A percentile compares a stretch with the other conserved stretches of the same genome.
Evolutionary conservation across 2,888 invertebrate species (phyloP).

Genomic region (Oithona nana): DNA sequence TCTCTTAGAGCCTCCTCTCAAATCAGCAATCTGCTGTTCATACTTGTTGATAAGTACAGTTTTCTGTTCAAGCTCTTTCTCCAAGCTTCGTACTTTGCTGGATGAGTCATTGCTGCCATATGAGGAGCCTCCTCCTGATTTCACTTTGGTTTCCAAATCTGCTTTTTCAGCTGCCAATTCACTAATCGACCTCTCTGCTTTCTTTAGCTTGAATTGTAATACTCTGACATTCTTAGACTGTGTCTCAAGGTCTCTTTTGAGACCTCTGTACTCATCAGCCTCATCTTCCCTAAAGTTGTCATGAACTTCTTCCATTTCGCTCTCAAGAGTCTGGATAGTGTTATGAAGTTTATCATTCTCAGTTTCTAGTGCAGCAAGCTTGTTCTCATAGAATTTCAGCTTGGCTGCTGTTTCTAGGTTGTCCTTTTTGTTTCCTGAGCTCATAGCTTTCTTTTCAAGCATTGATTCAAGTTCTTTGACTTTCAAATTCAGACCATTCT

Average conservation of each 20-base stretch:
- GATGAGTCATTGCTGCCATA: neutral
- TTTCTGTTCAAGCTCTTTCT: constrained; percentile 11
- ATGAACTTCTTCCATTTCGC: constrained; percentile 97
- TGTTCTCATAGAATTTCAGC: constrained; percentile 66
- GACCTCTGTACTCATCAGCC: constrained; percentile 79
- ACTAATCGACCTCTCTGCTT: constrained; percentile 52
- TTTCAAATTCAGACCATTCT: constrained; percentile 45
- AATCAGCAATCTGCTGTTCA: constrained; percentile 19
- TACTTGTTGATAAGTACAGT: constrained; percentile 1
- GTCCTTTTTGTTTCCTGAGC: constrained; percentile 32
- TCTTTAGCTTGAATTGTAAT: constrained; percentile 88
- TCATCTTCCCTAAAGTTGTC: constrained; percentile 94
- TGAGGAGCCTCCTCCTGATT: neutral
- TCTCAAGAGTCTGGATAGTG: constrained; percentile 76
- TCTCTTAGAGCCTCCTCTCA: constrained; percentile 19
- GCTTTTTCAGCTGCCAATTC: constrained; percentile 68
- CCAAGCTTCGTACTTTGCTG: constrained; percentile 1
- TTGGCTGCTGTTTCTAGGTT: constrained; percentile 60
- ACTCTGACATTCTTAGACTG: constrained; percentile 95
- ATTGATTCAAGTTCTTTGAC: constrained; percentile 55
- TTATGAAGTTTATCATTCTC: constrained; percentile 87
- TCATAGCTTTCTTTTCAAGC: constrained; percentile 31
- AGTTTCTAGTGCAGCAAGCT: constrained; percentile 83
- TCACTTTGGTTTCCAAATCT: constrained; percentile 31
- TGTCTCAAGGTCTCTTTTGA: constrained; percentile 86